These are phyloP conservation scores for Macaria liturata DNA, from an alignment of 2,888 invertebrate genomes.

Conservation along the genomic window DNA sequence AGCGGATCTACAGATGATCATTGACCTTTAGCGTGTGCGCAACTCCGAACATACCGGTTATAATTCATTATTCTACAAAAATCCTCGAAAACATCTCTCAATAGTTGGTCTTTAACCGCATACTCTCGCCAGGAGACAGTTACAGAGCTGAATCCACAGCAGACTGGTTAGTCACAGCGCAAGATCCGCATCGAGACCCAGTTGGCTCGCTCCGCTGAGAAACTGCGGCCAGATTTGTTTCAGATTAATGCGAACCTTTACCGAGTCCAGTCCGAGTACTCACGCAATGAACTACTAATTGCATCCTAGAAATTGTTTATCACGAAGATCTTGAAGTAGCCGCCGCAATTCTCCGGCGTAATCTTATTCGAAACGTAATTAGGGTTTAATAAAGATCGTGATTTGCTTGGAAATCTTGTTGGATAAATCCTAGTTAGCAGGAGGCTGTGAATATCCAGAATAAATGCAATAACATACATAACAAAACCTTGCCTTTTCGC, in stretches of 20 bases:
- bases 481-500: no score
- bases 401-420: conserved; percentile 19
- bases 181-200: conserved; percentile 64
- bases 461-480: no score
- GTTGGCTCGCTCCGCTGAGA: conserved; percentile 59
- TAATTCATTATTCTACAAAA: conserved; percentile 67
- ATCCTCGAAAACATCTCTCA: conserved; percentile 44
- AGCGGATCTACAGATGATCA: conserved; percentile 82
- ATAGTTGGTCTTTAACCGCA: conserved; percentile 21
- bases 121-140: conserved; percentile 29
- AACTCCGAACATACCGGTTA: conserved; percentile 71
- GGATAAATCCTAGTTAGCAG: neutral
- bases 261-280: conserved; percentile 22
- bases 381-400: conserved; percentile 24
- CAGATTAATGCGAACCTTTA: conserved; percentile 37
- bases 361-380: conserved; percentile 25
- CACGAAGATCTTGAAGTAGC: conserved; percentile 29
- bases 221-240: conserved; percentile 50
- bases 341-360: conserved; percentile 9
- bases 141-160: conserved; percentile 47
- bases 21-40: conserved; percentile 80
- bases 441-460: no score
- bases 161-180: conserved; percentile 59
- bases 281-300: conserved; percentile 25
- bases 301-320: conserved; percentile 26